Evolutionary conservation across 2,797 vertebrate genomes (phyloP).

Genomic region (Buphagus erythrorhynchus): DNA sequence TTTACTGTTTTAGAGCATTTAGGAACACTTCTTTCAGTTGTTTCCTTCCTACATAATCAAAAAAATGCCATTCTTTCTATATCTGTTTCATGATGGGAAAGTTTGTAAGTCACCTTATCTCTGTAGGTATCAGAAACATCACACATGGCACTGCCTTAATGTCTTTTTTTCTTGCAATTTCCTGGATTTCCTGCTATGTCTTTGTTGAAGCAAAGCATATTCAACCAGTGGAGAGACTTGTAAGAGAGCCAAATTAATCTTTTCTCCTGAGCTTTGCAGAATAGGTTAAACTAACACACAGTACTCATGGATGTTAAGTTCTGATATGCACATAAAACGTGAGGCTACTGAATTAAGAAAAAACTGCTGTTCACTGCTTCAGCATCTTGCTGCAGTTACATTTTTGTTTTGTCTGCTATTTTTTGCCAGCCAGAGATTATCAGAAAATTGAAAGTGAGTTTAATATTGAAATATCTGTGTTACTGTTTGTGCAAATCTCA

Average conservation of each 20-base stretch:
- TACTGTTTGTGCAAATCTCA: not conserved
- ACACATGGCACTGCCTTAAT: conserved; percentile 5
- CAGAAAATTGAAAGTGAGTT: conserved; percentile 12
- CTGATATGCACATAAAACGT: not conserved
- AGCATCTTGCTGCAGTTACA: conserved; percentile 20
- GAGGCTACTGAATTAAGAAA: conserved; percentile 18
- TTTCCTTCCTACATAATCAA: not conserved
- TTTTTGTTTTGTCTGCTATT: not conserved
- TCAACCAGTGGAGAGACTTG: not conserved
- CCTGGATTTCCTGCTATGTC: conserved; percentile 15
- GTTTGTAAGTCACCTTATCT: not conserved
- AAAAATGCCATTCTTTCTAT: not conserved
- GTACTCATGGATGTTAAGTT: conserved; percentile 2
- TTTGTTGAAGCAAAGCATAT: not conserved
- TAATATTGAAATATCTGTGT: not conserved
- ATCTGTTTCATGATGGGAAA: not conserved
- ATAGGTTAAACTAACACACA: conserved; percentile 28
- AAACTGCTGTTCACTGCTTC: not conserved
- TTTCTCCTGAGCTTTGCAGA: conserved; percentile 26
- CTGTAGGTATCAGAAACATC: conserved; percentile 11
- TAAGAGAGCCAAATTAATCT: conserved; percentile 15
- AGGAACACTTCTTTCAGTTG: not conserved
- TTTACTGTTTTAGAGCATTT: not conserved
- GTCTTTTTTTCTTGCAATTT: not conserved
- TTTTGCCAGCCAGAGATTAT: conserved; percentile 8